Percentiles rank a stretch among this genome's conserved stretches.
Conservation (phyloP, 2,888 invertebrate species). For the Anthophora plumipes region DNA sequence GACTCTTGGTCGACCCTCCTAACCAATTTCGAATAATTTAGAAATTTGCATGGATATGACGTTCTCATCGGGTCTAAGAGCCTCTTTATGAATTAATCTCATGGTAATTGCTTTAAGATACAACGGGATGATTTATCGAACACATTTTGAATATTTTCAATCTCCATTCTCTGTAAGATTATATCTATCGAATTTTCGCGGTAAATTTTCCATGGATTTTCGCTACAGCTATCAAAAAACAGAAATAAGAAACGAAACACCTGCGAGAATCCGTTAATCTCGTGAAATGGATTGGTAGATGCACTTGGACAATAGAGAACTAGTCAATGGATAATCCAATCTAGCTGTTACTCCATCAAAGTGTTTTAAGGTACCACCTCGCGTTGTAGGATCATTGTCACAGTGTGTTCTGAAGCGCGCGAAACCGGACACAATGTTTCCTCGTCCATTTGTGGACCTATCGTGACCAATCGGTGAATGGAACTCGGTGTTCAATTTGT, state of each 20-base stretch:
- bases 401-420: not conserved
- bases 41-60: not conserved
- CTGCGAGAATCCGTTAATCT: not conserved
- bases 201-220: constrained; percentile 1
- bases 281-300: constrained; percentile 12
- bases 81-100: not conserved
- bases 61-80: not conserved
- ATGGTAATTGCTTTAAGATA: not conserved
- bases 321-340: constrained; percentile 38
- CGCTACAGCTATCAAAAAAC: not conserved
- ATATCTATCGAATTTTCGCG: not conserved
- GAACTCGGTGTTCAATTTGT: not conserved
- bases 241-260: too few relatives aligned
- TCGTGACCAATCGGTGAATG: not conserved
- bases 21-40: not conserved
- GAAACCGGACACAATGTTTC: constrained; percentile 1
- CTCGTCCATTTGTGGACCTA: not conserved
- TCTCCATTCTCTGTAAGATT: not conserved
- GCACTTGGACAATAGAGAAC: constrained; percentile 6
- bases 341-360: constrained; percentile 28
- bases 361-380: constrained; percentile 1
- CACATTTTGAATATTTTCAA: not conserved
- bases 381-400: constrained; percentile 21
- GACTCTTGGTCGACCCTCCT: not conserved
- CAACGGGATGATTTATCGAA: not conserved